Base-by-base conservation (phyloP, 1,140 invertebrate species). In the Pseudomyrmex pallidus region DNA sequence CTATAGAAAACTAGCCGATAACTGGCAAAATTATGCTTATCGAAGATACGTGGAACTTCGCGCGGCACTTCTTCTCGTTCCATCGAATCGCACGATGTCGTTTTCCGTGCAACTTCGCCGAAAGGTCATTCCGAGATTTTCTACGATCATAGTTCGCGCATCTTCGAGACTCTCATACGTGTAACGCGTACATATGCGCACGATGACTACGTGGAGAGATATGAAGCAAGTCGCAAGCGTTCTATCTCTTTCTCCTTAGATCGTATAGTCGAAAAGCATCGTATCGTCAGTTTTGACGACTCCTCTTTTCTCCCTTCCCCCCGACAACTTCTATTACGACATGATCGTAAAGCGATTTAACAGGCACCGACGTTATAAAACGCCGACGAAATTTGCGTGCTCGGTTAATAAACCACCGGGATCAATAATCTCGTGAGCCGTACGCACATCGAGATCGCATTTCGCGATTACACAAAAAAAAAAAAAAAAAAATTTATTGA, bases 51-150 rank as follows among this genome's bases (percentile, higher is more conserved):
- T 82, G 57, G 22, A 83, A 50, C 48, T 83, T 83, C n/a, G n/a
- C 67, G 20, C 57, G 54, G 35, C 8, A 56, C 25, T 56, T 9
- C 44, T 35, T 35, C 10, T 46, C 12, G 44, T 46, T 54, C 35
- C 78, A 48, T 77, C 48, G 67, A 77, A 86, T 17, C 50, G 17
- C 72, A 83, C 48, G 72, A 87, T n/a, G 61, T 72, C 56, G 48
- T 67, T 86, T 15, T 72, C 62, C 54, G 46, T 35, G 66, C 44
- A 17, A 80, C 66, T 20, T 70, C 17, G 50, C 17, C 54, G 66
- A 72, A 15, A 44, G 15, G 46, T 35, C 66, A 80, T 80, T 72
- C n/a, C 35, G 35, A 48, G 46, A 80, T 72, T 86, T 78, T 57
- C 5, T 22, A 64, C 48, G 82, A 66, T 20, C 54, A 22, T 8